Conservation (phyloP, 2,797 vertebrate species). For the Eurystomus glaucurus region DNA sequence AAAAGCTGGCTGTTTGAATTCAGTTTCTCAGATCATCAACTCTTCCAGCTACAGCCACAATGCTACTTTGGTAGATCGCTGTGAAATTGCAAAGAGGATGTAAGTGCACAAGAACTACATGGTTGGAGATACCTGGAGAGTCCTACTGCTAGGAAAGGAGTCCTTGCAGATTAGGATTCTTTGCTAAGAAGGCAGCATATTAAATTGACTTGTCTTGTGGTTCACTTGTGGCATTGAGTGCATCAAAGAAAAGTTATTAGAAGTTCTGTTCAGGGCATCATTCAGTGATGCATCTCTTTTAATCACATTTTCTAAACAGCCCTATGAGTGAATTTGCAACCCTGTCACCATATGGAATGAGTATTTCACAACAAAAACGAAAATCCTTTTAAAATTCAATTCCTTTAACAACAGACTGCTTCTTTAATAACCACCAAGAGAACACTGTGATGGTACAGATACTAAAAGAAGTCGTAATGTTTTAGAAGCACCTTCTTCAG, state of each 20-base stretch:
- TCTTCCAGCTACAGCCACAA: not conserved
- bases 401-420: not conserved
- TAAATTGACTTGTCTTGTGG: not conserved
- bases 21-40: not conserved
- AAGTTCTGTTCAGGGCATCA: not conserved
- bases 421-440: not conserved
- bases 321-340: not conserved
- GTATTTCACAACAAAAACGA: not conserved
- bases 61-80: not conserved
- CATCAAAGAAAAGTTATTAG: not conserved
- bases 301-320: not conserved
- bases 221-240: not conserved
- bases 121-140: not conserved
- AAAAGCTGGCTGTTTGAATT: not conserved
- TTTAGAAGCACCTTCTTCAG: not conserved
- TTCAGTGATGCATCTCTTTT: not conserved
- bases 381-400: not conserved
- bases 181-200: not conserved
- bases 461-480: not conserved
- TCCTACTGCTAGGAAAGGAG: not conserved
- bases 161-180: not conserved
- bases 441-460: not conserved
- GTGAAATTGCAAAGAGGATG: not conserved
- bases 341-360: not conserved
- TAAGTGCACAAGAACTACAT: fast-evolving